phyloP scores from a whole-genome alignment of 2,113 vertebrate species.

The Hyperoodon ampullatus region DNA sequence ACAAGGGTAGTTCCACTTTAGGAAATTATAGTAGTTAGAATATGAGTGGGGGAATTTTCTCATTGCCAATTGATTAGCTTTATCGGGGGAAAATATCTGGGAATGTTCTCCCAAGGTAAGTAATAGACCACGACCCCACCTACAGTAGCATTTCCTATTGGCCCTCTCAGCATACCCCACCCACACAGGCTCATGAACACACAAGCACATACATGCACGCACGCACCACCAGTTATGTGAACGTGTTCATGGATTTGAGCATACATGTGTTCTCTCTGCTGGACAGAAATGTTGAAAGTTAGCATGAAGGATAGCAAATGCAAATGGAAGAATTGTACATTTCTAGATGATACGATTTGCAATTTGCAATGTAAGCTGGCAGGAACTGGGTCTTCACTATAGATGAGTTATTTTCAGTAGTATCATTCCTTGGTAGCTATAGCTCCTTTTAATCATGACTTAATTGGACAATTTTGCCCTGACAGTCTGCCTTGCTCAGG shows the following conservation, averaged over 20 bases:
- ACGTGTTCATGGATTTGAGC: background rate
- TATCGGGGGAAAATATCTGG: background rate
- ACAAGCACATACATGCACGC: background rate
- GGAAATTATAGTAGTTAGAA: background rate
- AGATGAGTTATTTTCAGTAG: background rate
- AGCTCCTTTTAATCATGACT: background rate
- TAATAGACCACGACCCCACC: background rate
- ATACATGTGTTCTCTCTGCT: background rate
- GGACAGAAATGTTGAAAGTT: background rate
- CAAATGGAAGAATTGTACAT: background rate
- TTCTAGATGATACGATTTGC: background rate
- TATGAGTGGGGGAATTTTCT: background rate
- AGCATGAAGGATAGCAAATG: background rate
- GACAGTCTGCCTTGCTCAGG: background rate
- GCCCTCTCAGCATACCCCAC: background rate
- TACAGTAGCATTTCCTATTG: background rate
- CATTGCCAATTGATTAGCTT: background rate
- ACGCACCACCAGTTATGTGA: background rate
- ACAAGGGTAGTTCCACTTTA: background rate
- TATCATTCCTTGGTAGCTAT: background rate
- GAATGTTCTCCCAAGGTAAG: background rate
- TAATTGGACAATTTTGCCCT: background rate
- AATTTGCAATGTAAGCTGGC: background rate
- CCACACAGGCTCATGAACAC: background rate
- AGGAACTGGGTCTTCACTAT: background rate